Evolutionary conservation across 2,113 vertebrate genomes (phyloP).

Genomic region (Pongo pygmaeus): DNA sequence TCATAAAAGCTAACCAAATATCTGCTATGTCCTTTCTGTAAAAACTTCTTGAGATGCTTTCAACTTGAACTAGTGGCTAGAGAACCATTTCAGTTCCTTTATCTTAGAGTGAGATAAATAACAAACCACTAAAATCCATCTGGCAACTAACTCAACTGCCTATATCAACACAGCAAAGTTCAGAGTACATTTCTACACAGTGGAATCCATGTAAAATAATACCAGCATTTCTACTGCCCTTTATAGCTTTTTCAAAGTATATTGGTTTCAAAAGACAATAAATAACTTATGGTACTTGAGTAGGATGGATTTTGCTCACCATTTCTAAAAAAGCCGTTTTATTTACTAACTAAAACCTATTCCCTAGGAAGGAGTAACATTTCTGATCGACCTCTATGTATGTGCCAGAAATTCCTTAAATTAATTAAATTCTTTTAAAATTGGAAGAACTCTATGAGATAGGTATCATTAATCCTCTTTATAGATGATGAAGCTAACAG

Average conservation of each 20-base stretch:
- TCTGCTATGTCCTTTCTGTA: not conserved
- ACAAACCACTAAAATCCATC: constrained; percentile 17
- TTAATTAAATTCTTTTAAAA: not conserved
- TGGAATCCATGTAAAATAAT: constrained; percentile 41
- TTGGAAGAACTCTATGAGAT: not conserved
- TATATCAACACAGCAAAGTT: constrained; percentile 26
- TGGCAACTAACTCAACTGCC: constrained; percentile 42
- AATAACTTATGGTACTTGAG: not conserved
- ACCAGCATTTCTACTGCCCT: not conserved
- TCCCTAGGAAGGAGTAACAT: not conserved
- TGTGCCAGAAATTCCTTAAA: constrained; percentile 26
- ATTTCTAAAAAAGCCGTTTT: constrained; percentile 47
- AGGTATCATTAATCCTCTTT: constrained; percentile 27
- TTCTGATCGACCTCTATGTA: constrained; percentile 8
- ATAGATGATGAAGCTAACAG: not conserved
- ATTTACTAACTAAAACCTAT: constrained; percentile 41
- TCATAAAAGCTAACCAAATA: constrained; percentile 41
- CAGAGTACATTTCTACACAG: not conserved
- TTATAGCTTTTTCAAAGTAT: constrained; percentile 38
- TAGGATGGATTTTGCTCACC: not conserved
- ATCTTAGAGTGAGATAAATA: constrained; percentile 40
- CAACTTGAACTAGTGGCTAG: constrained; percentile 24
- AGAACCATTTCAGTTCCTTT: constrained; percentile 18
- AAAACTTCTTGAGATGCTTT: constrained; percentile 30
- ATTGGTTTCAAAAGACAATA: constrained; percentile 24